Conservation (phyloP, 2,888 invertebrate genomes). For the Drosophila maculinotata region DNA sequence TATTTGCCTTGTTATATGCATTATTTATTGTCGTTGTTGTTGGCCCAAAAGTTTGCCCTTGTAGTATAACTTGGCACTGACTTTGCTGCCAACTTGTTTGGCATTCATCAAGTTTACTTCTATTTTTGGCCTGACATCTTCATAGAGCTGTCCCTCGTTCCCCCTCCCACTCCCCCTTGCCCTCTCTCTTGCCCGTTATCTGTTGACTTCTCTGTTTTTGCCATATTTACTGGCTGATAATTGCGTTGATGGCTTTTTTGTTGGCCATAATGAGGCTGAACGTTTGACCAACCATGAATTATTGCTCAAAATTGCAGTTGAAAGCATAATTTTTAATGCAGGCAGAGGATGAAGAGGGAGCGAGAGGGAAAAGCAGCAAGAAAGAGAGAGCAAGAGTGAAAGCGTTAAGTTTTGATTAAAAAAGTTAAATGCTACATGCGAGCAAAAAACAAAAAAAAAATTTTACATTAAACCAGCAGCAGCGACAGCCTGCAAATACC, state of each 20-base stretch:
- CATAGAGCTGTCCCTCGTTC: slow-evolving; percentile 16
- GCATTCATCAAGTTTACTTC: slow-evolving; percentile 71
- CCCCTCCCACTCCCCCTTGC: not conserved
- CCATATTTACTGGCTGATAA: slow-evolving; percentile 54
- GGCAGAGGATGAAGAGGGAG: not conserved
- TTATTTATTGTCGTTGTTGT: slow-evolving; percentile 62
- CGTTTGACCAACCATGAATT: slow-evolving; percentile 61
- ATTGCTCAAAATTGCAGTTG: slow-evolving; percentile 50
- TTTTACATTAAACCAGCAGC: slow-evolving; percentile 41
- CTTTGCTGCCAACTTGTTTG: slow-evolving; percentile 71
- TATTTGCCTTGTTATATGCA: slow-evolving; percentile 56
- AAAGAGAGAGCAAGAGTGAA: not conserved
- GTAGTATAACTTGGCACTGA: slow-evolving; percentile 43
- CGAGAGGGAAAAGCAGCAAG: not conserved
- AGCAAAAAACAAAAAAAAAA: slow-evolving; percentile 2
- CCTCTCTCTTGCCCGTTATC: not conserved
- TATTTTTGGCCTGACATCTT: slow-evolving; percentile 38
- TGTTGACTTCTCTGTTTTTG: slow-evolving; percentile 41
- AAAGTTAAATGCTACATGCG: slow-evolving; percentile 51
- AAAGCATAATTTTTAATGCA: slow-evolving; percentile 36
- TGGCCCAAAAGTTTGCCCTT: slow-evolving; percentile 66
- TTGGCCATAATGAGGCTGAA: slow-evolving; percentile 52
- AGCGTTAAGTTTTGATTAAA: slow-evolving; percentile 57
- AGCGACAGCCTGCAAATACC: slow-evolving; percentile 8
- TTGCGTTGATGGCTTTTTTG: slow-evolving; percentile 51